phyloP scores from a whole-genome alignment of 2,888 invertebrate species.

The Crepidodera aurea region DNA sequence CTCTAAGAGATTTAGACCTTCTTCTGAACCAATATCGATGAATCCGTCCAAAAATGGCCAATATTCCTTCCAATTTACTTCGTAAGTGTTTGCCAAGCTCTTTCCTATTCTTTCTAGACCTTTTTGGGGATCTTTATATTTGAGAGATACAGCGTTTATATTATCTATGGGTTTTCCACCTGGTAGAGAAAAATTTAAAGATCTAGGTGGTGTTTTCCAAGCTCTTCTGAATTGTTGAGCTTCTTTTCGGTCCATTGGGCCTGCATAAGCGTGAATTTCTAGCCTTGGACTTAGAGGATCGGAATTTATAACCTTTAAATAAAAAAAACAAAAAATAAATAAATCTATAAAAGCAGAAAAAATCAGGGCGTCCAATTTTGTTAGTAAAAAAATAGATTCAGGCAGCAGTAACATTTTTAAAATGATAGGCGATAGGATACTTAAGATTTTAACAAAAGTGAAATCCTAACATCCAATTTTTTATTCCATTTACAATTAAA shows the following conservation, averaged over 20 bases:
- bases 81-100: conserved; percentile 73
- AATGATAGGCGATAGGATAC: too few relatives aligned
- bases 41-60: conserved; percentile 90
- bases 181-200: conserved; percentile 44
- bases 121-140: conserved; percentile 76
- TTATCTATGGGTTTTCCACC: conserved; percentile 33
- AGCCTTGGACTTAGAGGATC: conserved; percentile 75
- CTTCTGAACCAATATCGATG: conserved; percentile 76
- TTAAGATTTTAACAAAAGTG: too few relatives aligned
- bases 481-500: too few relatives aligned
- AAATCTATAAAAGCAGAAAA: too few relatives aligned
- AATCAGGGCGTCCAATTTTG: too few relatives aligned
- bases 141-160: conserved; percentile 44
- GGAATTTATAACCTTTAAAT: conserved; percentile 64
- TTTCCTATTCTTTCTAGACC: conserved; percentile 89
- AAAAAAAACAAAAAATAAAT: neutral
- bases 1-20: conserved; percentile 80
- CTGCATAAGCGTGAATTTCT: conserved; percentile 87
- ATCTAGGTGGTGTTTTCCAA: conserved; percentile 85
- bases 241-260: conserved; percentile 83
- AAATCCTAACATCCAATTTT: too few relatives aligned
- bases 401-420: too few relatives aligned
- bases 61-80: conserved; percentile 88
- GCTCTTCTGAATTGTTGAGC: conserved; percentile 77
- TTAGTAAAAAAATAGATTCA: too few relatives aligned